Evolutionary conservation across 2,797 vertebrate species (phyloP), one percentile per base, ranked within the genome.

Genomic region (Acanthurus lineatus): DNA sequence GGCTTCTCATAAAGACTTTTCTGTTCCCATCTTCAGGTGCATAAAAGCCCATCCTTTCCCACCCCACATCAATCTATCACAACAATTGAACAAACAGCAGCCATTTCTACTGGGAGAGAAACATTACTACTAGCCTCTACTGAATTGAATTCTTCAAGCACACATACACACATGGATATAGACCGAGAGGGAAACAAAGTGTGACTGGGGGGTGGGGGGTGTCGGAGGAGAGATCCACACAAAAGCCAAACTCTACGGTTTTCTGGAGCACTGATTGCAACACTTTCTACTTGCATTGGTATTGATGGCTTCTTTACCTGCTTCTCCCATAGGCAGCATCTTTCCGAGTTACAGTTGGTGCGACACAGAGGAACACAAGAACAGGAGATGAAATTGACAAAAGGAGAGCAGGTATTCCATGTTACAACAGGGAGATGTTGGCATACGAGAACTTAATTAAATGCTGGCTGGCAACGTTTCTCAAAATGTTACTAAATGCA

Each of bases 241-340:
- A 90, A 85, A 86, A 88, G 75, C 88, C 73, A 81, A 86, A 86
- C 88, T 86, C 77, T 73, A 82, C 56, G 67, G 67, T 57, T 47
- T 74, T 68, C 73, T 51, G 54, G 61, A 69, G 67, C 81, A 75
- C 82, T 93, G 92, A 93, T 93, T 94, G 92, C 84, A 77, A 84
- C 86, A 87, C 86, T 91, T 87, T 93, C 92, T 91, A 86, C 88
- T 84, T 45, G 73, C 86, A 82, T 86, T 83, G 82, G 84, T 81
- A 93, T 91, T 93, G 91, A 93, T 92, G 92, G 87, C 90, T 94
- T 91, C 82, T 92, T 95, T 94, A 94, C 94, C 94, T 94, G 92
- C 69, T 83, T 93, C 76, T 94, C 92, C 92, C 92, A 79, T 71
- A 89, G 90, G 92, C 82, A 69, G 82, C 88, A 59, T 94, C 91